phyloP scores from a whole-genome alignment of 2,888 invertebrate genomes.

The Achlya flavicornis region DNA sequence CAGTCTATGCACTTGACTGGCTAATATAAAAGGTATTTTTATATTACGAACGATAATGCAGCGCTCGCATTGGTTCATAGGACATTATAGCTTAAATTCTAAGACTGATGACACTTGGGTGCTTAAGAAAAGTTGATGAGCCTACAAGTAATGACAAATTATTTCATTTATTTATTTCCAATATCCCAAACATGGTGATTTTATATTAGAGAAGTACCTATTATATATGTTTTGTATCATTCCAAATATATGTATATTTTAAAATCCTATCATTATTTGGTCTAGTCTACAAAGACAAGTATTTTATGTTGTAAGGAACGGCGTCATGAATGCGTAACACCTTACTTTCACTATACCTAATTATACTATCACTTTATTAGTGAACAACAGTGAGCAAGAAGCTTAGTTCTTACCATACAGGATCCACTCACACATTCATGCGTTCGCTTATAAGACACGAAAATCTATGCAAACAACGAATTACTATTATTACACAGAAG shows the following conservation, averaged over 20 bases:
- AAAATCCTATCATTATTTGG: neutral
- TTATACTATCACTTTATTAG: too few species aligned
- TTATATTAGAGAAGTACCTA: conserved; percentile 9
- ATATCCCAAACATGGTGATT: neutral
- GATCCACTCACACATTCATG: too few species aligned
- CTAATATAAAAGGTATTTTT: conserved; percentile 2
- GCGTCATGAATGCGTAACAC: neutral
- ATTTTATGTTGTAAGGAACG: neutral
- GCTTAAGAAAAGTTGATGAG: conserved; percentile 40
- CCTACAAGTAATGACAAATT: conserved; percentile 23
- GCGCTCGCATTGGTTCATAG: neutral
- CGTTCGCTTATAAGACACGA: too few species aligned
- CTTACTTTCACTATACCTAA: too few species aligned
- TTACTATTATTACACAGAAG: too few species aligned
- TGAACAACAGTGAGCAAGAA: too few species aligned
- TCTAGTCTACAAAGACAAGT: neutral
- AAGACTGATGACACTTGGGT: conserved; percentile 66
- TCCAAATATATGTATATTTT: conserved; percentile 18
- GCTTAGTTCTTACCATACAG: too few species aligned
- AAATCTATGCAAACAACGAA: too few species aligned
- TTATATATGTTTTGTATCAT: conserved; percentile 21
- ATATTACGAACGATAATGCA: neutral
- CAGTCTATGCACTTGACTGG: neutral
- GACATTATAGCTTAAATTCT: conserved; percentile 42
- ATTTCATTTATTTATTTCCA: conserved; percentile 26